Percentiles rank a stretch among this genome's conserved stretches.
Evolutionary conservation across 2,888 invertebrate genomes (phyloP).

Genomic region (Drosophila kambysellisi): DNA sequence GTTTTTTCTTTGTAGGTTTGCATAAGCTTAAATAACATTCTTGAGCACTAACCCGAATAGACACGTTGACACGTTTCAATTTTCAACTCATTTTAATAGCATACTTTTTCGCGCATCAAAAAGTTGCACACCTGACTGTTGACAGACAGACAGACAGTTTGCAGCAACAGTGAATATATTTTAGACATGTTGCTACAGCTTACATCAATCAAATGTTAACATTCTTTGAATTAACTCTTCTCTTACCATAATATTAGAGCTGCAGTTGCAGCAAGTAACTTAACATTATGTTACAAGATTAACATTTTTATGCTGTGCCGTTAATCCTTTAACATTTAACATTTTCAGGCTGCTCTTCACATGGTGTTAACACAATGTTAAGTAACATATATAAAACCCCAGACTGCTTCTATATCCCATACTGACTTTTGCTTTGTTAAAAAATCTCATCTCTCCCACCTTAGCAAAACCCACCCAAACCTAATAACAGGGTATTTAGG

Average conservation of each 20-base stretch:
- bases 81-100: conserved; percentile 4
- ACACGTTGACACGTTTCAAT: conserved; percentile 3
- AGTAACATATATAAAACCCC: background rate
- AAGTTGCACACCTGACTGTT: background rate
- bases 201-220: background rate
- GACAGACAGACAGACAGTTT: background rate
- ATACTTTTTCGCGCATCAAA: conserved; percentile 2
- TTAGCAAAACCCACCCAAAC: background rate
- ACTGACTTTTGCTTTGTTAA: background rate
- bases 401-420: background rate
- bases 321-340: background rate
- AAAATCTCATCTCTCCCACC: rapidly evolving
- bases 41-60: background rate
- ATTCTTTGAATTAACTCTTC: background rate
- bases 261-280: background rate
- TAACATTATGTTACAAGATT: background rate
- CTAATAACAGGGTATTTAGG: conserved; percentile 3
- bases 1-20: background rate
- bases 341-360: background rate
- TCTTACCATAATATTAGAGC: background rate
- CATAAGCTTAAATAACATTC: conserved; percentile 14
- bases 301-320: background rate
- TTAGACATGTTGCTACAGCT: background rate
- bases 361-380: background rate
- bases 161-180: background rate